Evolutionary conservation across 2,888 invertebrate genomes (phyloP).

Genomic region (Cataglyphis livida): DNA sequence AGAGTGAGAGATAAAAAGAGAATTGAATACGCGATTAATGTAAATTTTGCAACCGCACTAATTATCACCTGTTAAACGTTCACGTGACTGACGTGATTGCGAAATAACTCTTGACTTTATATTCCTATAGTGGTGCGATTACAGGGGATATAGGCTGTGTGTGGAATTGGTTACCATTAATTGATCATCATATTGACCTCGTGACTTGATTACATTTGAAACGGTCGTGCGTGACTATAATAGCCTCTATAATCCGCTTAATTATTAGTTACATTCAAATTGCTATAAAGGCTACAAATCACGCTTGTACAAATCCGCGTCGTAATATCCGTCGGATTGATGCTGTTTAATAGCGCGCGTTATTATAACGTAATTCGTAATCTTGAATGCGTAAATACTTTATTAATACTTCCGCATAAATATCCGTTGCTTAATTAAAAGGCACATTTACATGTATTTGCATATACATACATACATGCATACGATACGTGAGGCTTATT

Average conservation of each 20-base stretch:
- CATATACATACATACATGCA: not conserved
- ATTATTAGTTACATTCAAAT: slow-evolving; percentile 52
- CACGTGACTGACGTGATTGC: not conserved
- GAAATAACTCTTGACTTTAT: slow-evolving; percentile 18
- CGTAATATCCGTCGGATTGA: slow-evolving; percentile 16
- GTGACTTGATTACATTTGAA: slow-evolving; percentile 51
- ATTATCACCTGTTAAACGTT: slow-evolving; percentile 15
- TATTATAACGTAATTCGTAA: slow-evolving; percentile 38
- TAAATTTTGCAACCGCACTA: not conserved
- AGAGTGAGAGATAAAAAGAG: not conserved
- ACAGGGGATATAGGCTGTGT: not conserved
- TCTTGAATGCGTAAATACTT: slow-evolving; percentile 2
- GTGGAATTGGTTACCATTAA: slow-evolving; percentile 20
- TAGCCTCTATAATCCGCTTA: slow-evolving; percentile 36
- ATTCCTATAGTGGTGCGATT: slow-evolving; percentile 4
- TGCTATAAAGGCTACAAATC: slow-evolving; percentile 44
- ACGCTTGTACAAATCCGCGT: slow-evolving; percentile 1
- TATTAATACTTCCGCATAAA: slow-evolving; percentile 4
- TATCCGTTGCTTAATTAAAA: slow-evolving; percentile 13
- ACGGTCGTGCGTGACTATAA: slow-evolving; percentile 37
- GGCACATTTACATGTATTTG: not conserved
- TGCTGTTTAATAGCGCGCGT: slow-evolving; percentile 29
- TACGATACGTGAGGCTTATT: not conserved
- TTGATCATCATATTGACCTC: slow-evolving; percentile 38
- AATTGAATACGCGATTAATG: not conserved